Evolutionary conservation across 1,140 invertebrate species (phyloP).

Genomic region (Pissodes strobi): DNA sequence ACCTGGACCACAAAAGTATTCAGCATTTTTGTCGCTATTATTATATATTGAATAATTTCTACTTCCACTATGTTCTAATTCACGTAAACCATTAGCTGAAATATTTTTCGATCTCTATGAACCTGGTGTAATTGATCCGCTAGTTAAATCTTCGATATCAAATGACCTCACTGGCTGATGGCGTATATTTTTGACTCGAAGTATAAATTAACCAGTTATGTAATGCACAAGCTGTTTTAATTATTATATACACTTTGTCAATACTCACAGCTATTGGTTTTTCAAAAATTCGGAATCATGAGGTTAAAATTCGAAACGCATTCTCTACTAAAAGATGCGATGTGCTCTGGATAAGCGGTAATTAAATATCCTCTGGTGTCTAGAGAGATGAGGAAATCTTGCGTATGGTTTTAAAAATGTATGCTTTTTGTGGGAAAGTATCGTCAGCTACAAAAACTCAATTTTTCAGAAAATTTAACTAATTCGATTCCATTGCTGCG

Average conservation of each 20-base stretch:
- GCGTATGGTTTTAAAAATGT: not conserved
- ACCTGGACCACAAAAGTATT: too few relatives aligned
- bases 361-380: too few relatives aligned
- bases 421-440: not conserved
- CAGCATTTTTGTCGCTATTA: not conserved
- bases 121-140: not conserved
- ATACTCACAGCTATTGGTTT: not conserved
- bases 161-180: too few relatives aligned
- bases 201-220: too few relatives aligned
- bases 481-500: too few relatives aligned
- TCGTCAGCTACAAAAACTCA: not conserved
- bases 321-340: too few relatives aligned
- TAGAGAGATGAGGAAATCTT: not conserved
- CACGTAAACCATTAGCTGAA: not conserved
- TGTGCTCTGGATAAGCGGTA: not conserved
- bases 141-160: too few relatives aligned
- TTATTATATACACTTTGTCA: too few relatives aligned
- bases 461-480: not conserved
- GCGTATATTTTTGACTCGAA: too few relatives aligned
- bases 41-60: not conserved
- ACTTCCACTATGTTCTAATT: too few relatives aligned
- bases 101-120: not conserved
- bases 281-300: not conserved
- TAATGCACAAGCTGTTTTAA: too few relatives aligned
- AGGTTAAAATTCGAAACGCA: too few relatives aligned